phyloP scores from a whole-genome alignment of 2,888 invertebrate genomes.

The Folsomia manolachei region DNA sequence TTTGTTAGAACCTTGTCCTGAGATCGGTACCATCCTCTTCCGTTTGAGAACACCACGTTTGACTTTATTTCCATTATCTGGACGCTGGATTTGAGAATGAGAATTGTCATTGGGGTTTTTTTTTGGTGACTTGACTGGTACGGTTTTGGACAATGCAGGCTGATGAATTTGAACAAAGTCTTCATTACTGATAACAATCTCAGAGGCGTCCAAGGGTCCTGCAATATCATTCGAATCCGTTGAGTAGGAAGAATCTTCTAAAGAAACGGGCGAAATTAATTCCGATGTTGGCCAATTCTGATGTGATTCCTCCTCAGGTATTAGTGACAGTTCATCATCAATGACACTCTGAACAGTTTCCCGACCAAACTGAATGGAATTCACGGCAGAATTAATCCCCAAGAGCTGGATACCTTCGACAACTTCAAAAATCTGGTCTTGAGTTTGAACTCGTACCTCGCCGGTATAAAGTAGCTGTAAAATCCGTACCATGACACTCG shows the following conservation, averaged over 20 bases:
- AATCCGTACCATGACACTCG: slow-evolving; percentile 9
- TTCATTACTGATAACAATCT: too few species aligned
- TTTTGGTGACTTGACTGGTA: too few species aligned
- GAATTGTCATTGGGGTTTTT: too few species aligned
- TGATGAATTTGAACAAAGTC: too few species aligned
- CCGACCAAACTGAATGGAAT: background rate
- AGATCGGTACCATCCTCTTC: too few species aligned
- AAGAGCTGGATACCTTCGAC: slow-evolving; percentile 12
- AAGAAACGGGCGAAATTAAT: background rate
- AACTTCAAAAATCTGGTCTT: background rate
- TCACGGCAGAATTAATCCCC: background rate
- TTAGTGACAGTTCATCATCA: background rate
- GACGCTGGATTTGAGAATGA: background rate
- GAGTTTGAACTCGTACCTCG: background rate
- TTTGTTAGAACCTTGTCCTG: too few species aligned
- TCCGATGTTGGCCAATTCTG: background rate
- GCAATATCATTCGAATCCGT: background rate
- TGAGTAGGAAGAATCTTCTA: background rate
- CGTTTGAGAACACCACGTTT: too few species aligned
- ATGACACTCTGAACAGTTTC: background rate
- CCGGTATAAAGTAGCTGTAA: slow-evolving; percentile 23
- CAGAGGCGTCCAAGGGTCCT: too few species aligned
- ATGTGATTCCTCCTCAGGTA: background rate
- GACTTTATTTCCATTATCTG: background rate
- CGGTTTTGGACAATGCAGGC: too few species aligned